These are phyloP conservation scores for Parauchenoglanis ngamensis DNA, from an alignment of 2,797 vertebrate species.

Conservation along the genomic window DNA sequence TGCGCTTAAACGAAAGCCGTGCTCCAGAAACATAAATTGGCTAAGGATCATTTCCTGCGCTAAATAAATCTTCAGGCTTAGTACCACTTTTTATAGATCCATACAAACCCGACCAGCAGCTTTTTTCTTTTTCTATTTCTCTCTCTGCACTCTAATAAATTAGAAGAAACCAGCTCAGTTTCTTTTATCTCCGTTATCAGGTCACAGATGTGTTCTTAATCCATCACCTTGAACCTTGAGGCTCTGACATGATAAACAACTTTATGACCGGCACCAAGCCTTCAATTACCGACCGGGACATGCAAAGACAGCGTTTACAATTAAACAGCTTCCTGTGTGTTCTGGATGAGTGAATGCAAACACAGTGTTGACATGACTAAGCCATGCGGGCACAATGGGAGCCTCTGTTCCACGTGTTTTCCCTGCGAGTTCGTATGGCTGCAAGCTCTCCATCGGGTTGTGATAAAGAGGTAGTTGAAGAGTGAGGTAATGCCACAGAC, in stretches of 20 bases:
- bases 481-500: background rate
- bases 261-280: constrained; percentile 41
- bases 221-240: constrained; percentile 9
- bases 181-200: background rate
- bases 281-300: constrained; percentile 22
- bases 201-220: background rate
- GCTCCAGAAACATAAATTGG: constrained; percentile 45
- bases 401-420: constrained; percentile 24
- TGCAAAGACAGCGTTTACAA: constrained; percentile 39
- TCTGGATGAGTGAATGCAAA: constrained; percentile 41
- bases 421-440: background rate
- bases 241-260: constrained; percentile 50
- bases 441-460: constrained; percentile 12
- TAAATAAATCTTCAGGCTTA: constrained; percentile 28
- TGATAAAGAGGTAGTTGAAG: constrained; percentile 1
- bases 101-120: constrained; percentile 8
- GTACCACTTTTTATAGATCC: constrained; percentile 27
- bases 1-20: constrained; percentile 29
- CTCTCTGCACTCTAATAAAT: background rate
- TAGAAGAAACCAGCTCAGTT: background rate
- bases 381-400: constrained; percentile 15
- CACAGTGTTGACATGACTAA: constrained; percentile 23
- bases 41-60: constrained; percentile 35
- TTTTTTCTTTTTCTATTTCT: background rate
- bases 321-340: constrained; percentile 49